Evolutionary conservation across 2,113 vertebrate genomes (phyloP), one percentile per base, ranked within the genome.

Genomic region (Gnathonemus echidnorhynchus): DNA sequence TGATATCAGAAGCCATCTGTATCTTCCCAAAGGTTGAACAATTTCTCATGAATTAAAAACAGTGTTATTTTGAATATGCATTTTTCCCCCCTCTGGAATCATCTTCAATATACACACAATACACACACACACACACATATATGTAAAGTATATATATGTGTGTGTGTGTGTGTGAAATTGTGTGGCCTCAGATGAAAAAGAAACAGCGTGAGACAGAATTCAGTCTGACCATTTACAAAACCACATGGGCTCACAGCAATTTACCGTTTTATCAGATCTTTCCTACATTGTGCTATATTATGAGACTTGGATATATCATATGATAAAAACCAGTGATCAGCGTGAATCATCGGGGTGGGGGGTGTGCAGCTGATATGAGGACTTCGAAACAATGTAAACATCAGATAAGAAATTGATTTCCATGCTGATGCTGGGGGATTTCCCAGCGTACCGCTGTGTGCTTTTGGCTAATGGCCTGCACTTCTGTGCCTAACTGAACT

Each of bases 21-120:
- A 58, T 66, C 56, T 87, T 90, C n/a, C 46, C 39, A 86, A 27
- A 86, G 83, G 77, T 89, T 83, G 50, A 46, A 45, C 35, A 52
- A 31, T 27, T 24, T 80, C 46, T 89, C 46, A 89, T 39, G 19
- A 50, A 66, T 52, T 89, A 49, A 46, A 31, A 52, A 24, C 87
- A 35, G n/a, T 39, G 31, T 42, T 62, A 62, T 88, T 46, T 45
- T 88, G 87, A 62, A 88, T 62, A 88, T 88, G 35, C 31, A 88
- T 9, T 39, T 87, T 42, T 5, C 3, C 19, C 35, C 13, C 17
- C 27, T 17, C 48, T 35, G n/a, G 45, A 19, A 35, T 27, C n/a
- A 70, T 70, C 10, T 31, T 70, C n/a, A 70, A 19, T 53, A 53
- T 19, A 17, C 49, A 50, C 13, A 15, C 13, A 50, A 15, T 11